A percentile compares a stretch with the other conserved stretches of the same genome.
phyloP scores from a whole-genome alignment of 2,888 invertebrate species.

The Hartigia nigra region DNA sequence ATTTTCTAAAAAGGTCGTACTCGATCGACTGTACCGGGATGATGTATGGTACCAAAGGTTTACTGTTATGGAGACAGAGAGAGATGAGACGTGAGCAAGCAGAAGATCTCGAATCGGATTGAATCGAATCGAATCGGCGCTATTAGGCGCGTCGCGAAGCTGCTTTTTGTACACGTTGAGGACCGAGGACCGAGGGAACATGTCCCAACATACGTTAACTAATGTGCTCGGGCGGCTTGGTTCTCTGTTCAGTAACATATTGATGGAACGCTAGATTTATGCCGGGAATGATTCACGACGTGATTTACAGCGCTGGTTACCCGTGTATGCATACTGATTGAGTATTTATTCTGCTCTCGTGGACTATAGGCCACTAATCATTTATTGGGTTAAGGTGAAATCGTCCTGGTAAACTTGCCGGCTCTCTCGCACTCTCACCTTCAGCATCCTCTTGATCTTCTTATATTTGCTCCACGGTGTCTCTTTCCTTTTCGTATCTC shows the following conservation, averaged over 20 bases:
- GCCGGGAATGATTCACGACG: slow-evolving; percentile 52
- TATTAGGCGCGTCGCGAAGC: slow-evolving; percentile 39
- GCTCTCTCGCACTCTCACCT: background rate
- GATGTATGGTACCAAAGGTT: background rate
- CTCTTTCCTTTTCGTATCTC: background rate
- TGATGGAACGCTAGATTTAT: slow-evolving; percentile 47
- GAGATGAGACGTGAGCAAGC: slow-evolving; percentile 9
- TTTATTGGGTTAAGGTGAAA: slow-evolving; percentile 52
- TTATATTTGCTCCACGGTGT: background rate
- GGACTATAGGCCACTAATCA: slow-evolving; percentile 37
- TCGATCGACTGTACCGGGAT: background rate
- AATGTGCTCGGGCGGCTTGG: slow-evolving; percentile 38
- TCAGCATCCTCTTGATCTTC: background rate
- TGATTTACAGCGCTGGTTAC: slow-evolving; percentile 51
- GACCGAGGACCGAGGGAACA: slow-evolving; percentile 17
- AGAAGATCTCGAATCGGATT: slow-evolving; percentile 15
- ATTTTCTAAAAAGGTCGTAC: background rate
- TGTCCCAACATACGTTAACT: slow-evolving; percentile 31
- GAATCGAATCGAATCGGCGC: slow-evolving; percentile 34
- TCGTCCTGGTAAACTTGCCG: slow-evolving; percentile 15
- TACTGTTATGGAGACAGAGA: slow-evolving; percentile 13
- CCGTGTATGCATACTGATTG: slow-evolving; percentile 47
- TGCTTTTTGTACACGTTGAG: slow-evolving; percentile 36
- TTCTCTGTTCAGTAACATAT: slow-evolving; percentile 29
- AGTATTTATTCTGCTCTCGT: slow-evolving; percentile 44